These are phyloP conservation scores for Condylura cristata DNA, from an alignment of 2,113 vertebrate species.

Conservation along the genomic window DNA sequence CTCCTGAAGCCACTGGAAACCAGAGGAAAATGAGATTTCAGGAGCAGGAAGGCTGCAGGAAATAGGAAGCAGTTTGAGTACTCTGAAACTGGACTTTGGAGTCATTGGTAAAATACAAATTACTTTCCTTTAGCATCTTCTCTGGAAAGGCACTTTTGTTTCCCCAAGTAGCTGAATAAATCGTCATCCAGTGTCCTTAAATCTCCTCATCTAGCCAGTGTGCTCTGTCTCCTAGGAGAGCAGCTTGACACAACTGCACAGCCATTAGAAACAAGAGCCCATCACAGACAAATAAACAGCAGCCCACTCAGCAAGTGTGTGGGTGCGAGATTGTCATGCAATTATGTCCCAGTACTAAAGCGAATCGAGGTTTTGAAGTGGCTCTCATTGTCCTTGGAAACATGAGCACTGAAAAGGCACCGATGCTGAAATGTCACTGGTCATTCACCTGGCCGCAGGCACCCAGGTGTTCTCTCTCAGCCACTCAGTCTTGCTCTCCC, in stretches of 20 bases:
- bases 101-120: slow-evolving; percentile 52
- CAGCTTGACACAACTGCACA: slow-evolving; percentile 21
- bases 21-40: slow-evolving; percentile 41
- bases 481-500: background rate
- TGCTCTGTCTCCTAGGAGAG: slow-evolving; percentile 33
- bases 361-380: background rate
- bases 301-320: background rate
- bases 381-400: slow-evolving; percentile 8
- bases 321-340: slow-evolving; percentile 9
- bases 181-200: slow-evolving; percentile 37
- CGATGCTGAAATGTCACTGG: slow-evolving; percentile 1
- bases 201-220: slow-evolving; percentile 25
- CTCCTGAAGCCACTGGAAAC: slow-evolving; percentile 17
- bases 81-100: background rate
- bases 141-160: slow-evolving; percentile 42
- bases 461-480: background rate
- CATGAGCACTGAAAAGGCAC: background rate
- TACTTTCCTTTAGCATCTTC: slow-evolving; percentile 43
- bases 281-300: slow-evolving; percentile 1
- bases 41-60: background rate
- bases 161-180: slow-evolving; percentile 49
- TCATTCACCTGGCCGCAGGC: background rate
- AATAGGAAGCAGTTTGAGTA: background rate
- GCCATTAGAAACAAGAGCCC: background rate
- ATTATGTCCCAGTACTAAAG: slow-evolving; percentile 22